A percentile compares a stretch with the other conserved stretches of the same genome.
phyloP scores from a whole-genome alignment of 1,140 invertebrate genomes.

The Drosophila quadrilineata region DNA sequence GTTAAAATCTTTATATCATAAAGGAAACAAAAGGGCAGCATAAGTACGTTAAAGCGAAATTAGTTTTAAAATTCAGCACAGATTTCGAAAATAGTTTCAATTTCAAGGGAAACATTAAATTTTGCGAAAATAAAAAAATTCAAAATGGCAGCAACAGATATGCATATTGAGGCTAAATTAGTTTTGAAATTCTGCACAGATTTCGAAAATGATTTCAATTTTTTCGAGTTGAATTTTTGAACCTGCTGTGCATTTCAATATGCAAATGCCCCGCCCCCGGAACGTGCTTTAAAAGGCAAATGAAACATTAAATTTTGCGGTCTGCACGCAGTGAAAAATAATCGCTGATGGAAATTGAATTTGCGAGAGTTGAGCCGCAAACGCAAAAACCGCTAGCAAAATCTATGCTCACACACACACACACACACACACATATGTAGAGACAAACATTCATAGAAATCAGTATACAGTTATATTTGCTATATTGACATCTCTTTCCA shows the following conservation, averaged over 20 bases:
- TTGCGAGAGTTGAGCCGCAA: conserved; percentile 58
- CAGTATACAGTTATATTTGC: neutral
- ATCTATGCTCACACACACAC: conserved; percentile 54
- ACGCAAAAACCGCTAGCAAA: conserved; percentile 60
- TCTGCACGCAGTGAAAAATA: conserved; percentile 32
- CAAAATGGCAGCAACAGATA: too few relatives aligned
- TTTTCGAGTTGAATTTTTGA: conserved; percentile 6
- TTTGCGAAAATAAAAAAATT: too few relatives aligned
- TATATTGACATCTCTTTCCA: neutral
- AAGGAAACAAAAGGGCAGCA: too few relatives aligned
- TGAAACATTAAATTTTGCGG: conserved; percentile 58
- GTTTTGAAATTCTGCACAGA: too few relatives aligned
- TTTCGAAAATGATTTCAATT: too few relatives aligned
- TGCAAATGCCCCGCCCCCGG: neutral
- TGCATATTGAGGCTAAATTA: too few relatives aligned
- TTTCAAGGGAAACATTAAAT: too few relatives aligned
- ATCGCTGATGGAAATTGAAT: conserved; percentile 62
- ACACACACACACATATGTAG: conserved; percentile 2
- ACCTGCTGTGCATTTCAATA: neutral
- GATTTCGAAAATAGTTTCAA: too few relatives aligned
- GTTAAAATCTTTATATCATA: too few relatives aligned
- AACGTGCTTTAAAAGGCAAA: conserved; percentile 29
- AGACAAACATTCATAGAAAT: neutral
- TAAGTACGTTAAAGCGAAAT: too few relatives aligned
- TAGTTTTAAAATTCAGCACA: too few relatives aligned